Evolutionary conservation across 2,797 vertebrate species (phyloP), one percentile per base, ranked within the genome.

Genomic region (Saxicola maurus): DNA sequence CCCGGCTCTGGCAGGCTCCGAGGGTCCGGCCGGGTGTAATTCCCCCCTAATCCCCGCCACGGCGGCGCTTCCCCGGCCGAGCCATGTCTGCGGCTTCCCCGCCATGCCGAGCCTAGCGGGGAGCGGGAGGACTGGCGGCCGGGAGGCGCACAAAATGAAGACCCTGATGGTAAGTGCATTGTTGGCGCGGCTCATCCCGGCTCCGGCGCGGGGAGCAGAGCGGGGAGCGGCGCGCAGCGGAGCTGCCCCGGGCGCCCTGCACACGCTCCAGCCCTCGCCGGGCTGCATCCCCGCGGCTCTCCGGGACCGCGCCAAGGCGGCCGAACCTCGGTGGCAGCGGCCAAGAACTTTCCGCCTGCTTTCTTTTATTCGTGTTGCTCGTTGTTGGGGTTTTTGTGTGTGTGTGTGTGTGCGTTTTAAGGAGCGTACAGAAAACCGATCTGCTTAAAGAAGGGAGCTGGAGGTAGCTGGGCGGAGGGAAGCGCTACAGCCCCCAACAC

Each of bases 141-240:
- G 96, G 95, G 95, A 86, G 96, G 85, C 87, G 76, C 91, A 95
- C 98, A 98, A 97, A 92, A 99, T 99, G 99, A 99, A 98, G 98
- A 98, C 98, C 96, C 97, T 98, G 92, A 96, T 98, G 99, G 99
- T 99, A 98, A 98, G 97, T 96, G 97, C 87, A 86, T 95, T 91
- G 94, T 67, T 81, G 82, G 94, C 95, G 87, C 93, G 88, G 96
- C 88, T 85, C 81, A 75, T 72, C 92, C 88, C 75, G 66, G 83
- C 82, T 64, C 89, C 65, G 82, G 87, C 65, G 79, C 42, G 80
- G 30, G 72, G 62, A 77, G 61, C 68, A 52, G 86, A 40, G 38
- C 67, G 5, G 64, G 40, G 31, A 13, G 60, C 27, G 61, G 64
- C 17, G 87, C 30, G 42, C 65, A n/a, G 73, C 57, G 61, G 68